Conservation (phyloP, 2,113 vertebrate genomes). For the Centropristis striata region DNA sequence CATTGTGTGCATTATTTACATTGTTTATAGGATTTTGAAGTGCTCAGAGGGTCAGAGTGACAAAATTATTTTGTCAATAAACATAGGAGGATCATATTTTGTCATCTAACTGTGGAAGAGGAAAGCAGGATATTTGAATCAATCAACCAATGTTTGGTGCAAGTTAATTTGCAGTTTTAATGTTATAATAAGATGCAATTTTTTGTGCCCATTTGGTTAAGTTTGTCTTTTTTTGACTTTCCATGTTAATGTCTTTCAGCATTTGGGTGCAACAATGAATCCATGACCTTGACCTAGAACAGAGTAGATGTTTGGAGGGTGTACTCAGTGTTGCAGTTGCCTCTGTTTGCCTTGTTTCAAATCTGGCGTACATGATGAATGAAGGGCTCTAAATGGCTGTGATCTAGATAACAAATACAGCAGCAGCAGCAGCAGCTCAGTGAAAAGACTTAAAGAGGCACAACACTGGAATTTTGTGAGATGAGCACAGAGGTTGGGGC, state of each 20-base stretch:
- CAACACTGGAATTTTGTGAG: background rate
- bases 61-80: background rate
- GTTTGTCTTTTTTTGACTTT: conserved; percentile 3
- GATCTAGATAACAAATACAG: conserved; percentile 70
- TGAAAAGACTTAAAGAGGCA: conserved; percentile 29
- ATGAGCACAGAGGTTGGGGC: conserved; percentile 3
- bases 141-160: background rate
- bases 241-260: conserved; percentile 15
- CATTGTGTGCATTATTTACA: background rate
- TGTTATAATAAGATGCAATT: background rate
- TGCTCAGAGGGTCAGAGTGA: background rate
- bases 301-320: conserved; percentile 17
- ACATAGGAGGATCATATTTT: background rate
- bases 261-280: conserved; percentile 17
- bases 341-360: conserved; percentile 62
- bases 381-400: conserved; percentile 67
- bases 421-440: conserved; percentile 32
- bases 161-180: background rate
- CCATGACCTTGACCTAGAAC: conserved; percentile 70
- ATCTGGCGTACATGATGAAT: conserved; percentile 67
- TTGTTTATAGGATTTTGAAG: background rate
- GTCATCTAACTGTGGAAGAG: background rate
- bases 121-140: background rate
- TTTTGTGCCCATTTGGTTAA: too few species aligned
- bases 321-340: conserved; percentile 26